These are phyloP conservation scores for Mellilla xanthometata DNA, from an alignment of 2,888 invertebrate species.

Conservation along the genomic window DNA sequence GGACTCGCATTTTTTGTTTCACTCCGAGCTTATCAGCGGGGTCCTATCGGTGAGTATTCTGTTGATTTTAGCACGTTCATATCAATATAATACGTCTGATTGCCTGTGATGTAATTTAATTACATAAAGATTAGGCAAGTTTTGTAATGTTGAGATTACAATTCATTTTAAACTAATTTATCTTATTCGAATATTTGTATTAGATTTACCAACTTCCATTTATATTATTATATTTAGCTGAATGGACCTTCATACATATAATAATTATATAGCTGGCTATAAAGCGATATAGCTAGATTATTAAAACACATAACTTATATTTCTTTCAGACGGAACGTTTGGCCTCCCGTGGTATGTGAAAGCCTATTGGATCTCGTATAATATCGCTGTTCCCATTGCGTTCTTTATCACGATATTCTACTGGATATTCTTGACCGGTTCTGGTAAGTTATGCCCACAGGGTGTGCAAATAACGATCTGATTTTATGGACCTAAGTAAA, in stretches of 20 bases:
- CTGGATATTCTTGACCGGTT: slow-evolving; percentile 53
- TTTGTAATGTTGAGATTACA: too few relatives aligned
- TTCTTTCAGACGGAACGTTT: slow-evolving; percentile 57
- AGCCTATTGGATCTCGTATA: slow-evolving; percentile 62
- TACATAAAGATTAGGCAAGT: too few relatives aligned
- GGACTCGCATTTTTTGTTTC: slow-evolving; percentile 55
- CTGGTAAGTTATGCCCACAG: slow-evolving; percentile 52
- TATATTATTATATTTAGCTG: too few relatives aligned
- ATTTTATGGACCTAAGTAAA: too few relatives aligned
- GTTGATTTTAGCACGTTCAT: background rate
- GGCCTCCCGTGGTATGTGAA: slow-evolving; percentile 61
- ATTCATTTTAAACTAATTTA: too few relatives aligned
- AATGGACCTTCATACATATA: too few relatives aligned
- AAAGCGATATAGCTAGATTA: too few relatives aligned
- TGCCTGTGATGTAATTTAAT: background rate
- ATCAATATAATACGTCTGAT: background rate
- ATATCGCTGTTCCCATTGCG: slow-evolving; percentile 56
- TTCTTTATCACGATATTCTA: slow-evolving; percentile 71
- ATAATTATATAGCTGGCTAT: too few relatives aligned
- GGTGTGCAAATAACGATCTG: too few relatives aligned
- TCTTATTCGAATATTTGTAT: too few relatives aligned
- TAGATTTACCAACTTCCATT: too few relatives aligned
- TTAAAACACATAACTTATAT: background rate
- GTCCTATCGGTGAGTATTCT: slow-evolving; percentile 54
- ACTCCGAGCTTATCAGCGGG: slow-evolving; percentile 39